Base-by-base conservation (phyloP, 1,140 invertebrate genomes). In the Drosophila parvula region DNA sequence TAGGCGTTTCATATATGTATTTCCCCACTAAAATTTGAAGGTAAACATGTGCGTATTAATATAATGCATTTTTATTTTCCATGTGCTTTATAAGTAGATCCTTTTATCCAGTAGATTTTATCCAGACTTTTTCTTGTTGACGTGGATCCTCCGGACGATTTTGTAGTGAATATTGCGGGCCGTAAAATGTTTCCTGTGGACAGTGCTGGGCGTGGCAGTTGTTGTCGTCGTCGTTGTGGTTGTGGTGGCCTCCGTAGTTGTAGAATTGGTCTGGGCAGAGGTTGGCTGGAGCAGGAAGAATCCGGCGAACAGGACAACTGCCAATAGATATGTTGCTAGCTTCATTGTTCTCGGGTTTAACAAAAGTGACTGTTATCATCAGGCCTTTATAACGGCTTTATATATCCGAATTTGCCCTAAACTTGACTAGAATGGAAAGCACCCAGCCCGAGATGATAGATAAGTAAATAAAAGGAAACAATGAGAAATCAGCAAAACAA, bases 321-420 rank as follows among this genome's bases (percentile, higher is more conserved):
- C 73, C 38, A 75, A n/a, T n/a, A 75, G 32, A 51, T 57, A 75
- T 14, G 58, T 64, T 11, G 34, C 34, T 18, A 57, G 44, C 70
- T 75, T 75, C 70, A 75, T 75, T 48, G n/a, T 58, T 44, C 1
- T 16, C 18, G n/a, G 34, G 1, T n/a, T 18, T 51, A 36, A 44
- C 44, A 40, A 65, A 51, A 36, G 38, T 14, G 5, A 69, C 16
- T 67, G 38, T 27, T 10, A 16, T 65, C 8, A 14, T 0, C 5
- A 43, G 27, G 18, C 34, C 11, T 57, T 4, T 5, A 6, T 14
- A 28, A 27, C 10, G 12, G 2, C 40, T 44, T 75, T 75, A 44
- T 75, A 75, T 75, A 63, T 7, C 11, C n/a, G 4, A 4, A 34
- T 7, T 28, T 1, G 4, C 9, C 18, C 43, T 43, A 16, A 50